Conservation (phyloP, 1,140 invertebrate genomes). For the Aphaenogaster floridana region DNA sequence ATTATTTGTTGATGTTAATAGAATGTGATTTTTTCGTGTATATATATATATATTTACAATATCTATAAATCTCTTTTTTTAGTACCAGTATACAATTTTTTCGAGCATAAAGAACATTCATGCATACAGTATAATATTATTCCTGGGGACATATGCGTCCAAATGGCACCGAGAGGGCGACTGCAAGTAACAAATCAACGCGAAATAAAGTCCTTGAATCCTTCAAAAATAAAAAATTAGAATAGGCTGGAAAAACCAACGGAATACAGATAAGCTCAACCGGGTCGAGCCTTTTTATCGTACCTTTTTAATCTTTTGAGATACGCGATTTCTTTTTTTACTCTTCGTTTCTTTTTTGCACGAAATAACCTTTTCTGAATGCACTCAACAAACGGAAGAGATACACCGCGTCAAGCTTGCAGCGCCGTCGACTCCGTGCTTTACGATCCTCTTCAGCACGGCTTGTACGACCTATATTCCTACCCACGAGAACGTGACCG, state of each 20-base stretch:
- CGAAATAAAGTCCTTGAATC: constrained; percentile 1
- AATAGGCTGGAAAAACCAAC: background rate
- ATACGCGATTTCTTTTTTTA: background rate
- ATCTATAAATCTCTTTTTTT: background rate
- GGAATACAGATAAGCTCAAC: background rate
- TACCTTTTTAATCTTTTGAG: constrained; percentile 2
- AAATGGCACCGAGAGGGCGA: background rate
- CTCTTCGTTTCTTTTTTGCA: background rate
- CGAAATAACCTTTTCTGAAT: background rate
- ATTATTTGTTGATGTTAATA: too few species aligned
- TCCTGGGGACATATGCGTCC: background rate
- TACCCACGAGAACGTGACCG: background rate
- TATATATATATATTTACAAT: background rate
- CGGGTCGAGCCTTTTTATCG: background rate
- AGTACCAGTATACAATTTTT: background rate
- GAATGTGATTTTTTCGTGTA: too few species aligned
- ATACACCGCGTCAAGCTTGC: constrained; percentile 10
- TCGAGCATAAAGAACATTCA: background rate
- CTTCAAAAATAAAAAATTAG: background rate
- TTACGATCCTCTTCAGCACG: background rate
- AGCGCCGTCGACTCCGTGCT: background rate
- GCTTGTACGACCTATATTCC: constrained; percentile 8
- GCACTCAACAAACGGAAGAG: background rate
- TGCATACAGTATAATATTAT: background rate
- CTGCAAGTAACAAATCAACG: background rate